phyloP scores from a whole-genome alignment of 2,113 vertebrate species.

The Petroica traversi region DNA sequence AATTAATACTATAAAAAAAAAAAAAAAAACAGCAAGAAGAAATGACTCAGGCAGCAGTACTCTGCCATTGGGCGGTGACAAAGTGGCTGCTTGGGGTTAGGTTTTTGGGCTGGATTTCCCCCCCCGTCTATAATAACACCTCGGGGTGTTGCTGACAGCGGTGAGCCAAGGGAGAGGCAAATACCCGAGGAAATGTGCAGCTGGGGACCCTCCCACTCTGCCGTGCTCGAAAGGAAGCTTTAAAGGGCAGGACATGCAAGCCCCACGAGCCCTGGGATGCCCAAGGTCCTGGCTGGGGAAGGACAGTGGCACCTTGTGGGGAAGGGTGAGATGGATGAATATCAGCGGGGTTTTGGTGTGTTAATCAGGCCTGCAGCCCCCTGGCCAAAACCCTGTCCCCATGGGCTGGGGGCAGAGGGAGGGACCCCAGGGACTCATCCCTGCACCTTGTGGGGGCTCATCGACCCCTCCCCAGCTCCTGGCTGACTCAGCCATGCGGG shows the following conservation, averaged over 20 bases:
- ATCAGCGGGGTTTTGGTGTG: neutral
- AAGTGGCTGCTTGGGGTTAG: neutral
- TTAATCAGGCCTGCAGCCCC: neutral
- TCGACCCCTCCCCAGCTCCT: neutral
- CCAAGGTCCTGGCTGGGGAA: neutral
- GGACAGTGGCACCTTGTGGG: neutral
- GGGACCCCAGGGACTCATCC: neutral
- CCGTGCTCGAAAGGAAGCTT: fast-evolving
- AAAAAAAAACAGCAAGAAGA: neutral
- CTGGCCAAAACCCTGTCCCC: fast-evolving
- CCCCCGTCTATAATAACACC: neutral
- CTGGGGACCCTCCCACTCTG: neutral
- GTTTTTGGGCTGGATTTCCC: conserved; percentile 11
- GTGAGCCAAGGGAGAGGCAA: neutral
- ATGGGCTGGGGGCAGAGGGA: neutral
- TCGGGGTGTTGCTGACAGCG: neutral
- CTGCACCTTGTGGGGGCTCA: neutral
- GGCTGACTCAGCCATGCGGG: conserved; percentile 19
- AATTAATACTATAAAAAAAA: neutral
- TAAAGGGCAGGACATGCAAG: neutral
- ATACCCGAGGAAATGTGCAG: neutral
- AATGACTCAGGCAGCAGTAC: neutral
- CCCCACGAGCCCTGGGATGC: neutral
- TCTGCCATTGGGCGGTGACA: neutral
- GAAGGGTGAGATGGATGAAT: neutral